A percentile compares a stretch with the other conserved stretches of the same genome.
phyloP scores from a whole-genome alignment of 2,797 vertebrate species.

The Poeciliopsis presidionis region DNA sequence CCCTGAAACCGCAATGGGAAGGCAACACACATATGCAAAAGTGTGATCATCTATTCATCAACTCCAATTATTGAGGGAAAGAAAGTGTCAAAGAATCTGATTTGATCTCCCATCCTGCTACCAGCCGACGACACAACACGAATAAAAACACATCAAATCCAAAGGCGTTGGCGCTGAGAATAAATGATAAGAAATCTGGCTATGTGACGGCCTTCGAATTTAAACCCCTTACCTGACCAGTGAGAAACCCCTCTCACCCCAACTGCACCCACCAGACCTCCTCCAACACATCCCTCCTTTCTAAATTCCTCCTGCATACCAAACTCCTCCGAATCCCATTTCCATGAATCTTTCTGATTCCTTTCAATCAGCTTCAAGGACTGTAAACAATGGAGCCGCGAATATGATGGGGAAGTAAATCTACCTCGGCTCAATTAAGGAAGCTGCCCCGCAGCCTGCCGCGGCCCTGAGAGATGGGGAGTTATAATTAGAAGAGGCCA shows the following conservation, averaged over 20 bases:
- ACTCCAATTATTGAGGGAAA: constrained; percentile 65
- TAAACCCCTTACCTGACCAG: constrained; percentile 65
- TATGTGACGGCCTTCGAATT: constrained; percentile 72
- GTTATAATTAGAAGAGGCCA: constrained; percentile 81
- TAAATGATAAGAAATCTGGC: constrained; percentile 77
- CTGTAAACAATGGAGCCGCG: constrained; percentile 72
- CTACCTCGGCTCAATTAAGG: constrained; percentile 74
- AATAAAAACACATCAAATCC: constrained; percentile 23
- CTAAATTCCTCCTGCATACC: constrained; percentile 58
- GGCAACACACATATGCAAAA: constrained; percentile 58
- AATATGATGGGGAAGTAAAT: constrained; percentile 60
- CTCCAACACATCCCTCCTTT: constrained; percentile 31
- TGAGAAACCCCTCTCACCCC: constrained; percentile 22
- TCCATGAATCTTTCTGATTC: constrained; percentile 68
- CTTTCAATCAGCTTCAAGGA: constrained; percentile 78
- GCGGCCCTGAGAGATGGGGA: constrained; percentile 67
- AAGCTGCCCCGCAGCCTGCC: constrained; percentile 62
- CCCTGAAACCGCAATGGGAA: constrained; percentile 24
- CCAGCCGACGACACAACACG: constrained; percentile 10
- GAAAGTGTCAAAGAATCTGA: constrained; percentile 22
- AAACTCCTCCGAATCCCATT: constrained; percentile 51
- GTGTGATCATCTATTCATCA: constrained; percentile 68
- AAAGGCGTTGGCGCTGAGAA: constrained; percentile 65
- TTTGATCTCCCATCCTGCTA: constrained; percentile 37
- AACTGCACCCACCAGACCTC: too few relatives aligned